A percentile compares a stretch with the other conserved stretches of the same genome.
These are phyloP conservation scores for Cylindroiulus punctatus DNA, from an alignment of 2,888 invertebrate species.

Conservation along the genomic window DNA sequence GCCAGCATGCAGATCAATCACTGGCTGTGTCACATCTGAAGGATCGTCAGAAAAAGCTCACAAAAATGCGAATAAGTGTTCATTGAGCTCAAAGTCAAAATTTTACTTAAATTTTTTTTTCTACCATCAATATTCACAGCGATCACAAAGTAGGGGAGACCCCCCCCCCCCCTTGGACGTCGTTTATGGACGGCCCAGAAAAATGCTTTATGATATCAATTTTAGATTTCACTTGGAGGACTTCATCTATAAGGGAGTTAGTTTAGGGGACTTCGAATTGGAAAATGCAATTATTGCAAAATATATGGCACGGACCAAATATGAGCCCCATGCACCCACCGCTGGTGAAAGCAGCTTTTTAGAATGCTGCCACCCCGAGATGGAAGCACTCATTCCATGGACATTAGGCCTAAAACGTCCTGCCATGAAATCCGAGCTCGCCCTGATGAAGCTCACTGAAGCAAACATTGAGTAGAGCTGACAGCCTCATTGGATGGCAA, in stretches of 20 bases:
- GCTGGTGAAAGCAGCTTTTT: neutral
- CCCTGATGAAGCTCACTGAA: neutral
- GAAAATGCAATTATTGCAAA: neutral
- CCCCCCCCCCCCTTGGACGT: too few relatives aligned
- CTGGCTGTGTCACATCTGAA: neutral
- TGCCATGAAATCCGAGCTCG: neutral
- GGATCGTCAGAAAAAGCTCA: neutral
- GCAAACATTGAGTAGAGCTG: constrained; percentile 5
- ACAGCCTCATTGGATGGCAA: neutral
- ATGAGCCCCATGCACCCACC: neutral
- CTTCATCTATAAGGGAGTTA: too few relatives aligned
- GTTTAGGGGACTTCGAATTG: neutral
- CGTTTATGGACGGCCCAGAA: too few relatives aligned
- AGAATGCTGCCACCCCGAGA: neutral
- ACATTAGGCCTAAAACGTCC: constrained; percentile 17
- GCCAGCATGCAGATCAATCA: neutral
- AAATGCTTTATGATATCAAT: too few relatives aligned
- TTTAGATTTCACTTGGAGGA: too few relatives aligned
- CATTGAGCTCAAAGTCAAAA: too few relatives aligned
- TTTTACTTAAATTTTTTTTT: too few relatives aligned
- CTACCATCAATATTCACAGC: too few relatives aligned
- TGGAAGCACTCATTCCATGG: neutral
- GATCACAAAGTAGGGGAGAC: too few relatives aligned
- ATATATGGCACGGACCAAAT: neutral
- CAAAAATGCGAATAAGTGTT: too few relatives aligned